phyloP scores from a whole-genome alignment of 2,888 invertebrate genomes.

The Drosophila aldrichi region DNA sequence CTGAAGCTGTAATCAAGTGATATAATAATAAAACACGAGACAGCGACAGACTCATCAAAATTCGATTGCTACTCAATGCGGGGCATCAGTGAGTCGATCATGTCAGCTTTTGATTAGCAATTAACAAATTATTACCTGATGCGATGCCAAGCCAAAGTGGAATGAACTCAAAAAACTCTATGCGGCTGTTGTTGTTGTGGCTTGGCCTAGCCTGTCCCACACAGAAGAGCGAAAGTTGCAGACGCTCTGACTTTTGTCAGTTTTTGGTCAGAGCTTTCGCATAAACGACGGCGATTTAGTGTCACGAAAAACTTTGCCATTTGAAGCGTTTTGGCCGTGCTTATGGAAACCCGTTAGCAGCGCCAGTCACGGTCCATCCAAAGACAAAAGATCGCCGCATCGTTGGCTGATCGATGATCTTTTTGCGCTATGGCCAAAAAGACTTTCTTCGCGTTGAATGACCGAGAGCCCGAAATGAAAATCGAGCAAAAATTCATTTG shows the following conservation, averaged over 20 bases:
- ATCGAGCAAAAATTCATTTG: constrained; percentile 22
- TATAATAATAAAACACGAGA: constrained; percentile 3
- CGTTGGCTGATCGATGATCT: constrained; percentile 46
- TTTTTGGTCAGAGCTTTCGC: constrained; percentile 71
- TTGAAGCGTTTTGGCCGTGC: constrained; percentile 48
- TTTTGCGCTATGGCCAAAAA: constrained; percentile 30
- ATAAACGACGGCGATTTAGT: constrained; percentile 42
- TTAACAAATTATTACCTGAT: constrained; percentile 6
- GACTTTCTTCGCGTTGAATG: constrained; percentile 52
- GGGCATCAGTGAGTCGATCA: background rate
- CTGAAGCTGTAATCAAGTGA: constrained; percentile 1
- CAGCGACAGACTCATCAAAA: background rate
- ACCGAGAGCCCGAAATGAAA: constrained; percentile 28
- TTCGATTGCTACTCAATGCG: background rate
- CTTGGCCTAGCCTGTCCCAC: background rate
- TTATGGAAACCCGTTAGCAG: constrained; percentile 35
- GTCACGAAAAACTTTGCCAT: constrained; percentile 56
- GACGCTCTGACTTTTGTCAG: constrained; percentile 31
- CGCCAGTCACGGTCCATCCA: constrained; percentile 15
- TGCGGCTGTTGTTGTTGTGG: constrained; percentile 6
- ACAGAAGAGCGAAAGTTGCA: constrained; percentile 61
- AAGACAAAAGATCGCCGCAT: constrained; percentile 33
- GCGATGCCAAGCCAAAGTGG: constrained; percentile 11
- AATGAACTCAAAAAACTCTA: constrained; percentile 27
- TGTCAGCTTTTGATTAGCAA: constrained; percentile 14